Evolutionary conservation across 2,113 vertebrate species (phyloP).

Genomic region (Bettongia penicillata): DNA sequence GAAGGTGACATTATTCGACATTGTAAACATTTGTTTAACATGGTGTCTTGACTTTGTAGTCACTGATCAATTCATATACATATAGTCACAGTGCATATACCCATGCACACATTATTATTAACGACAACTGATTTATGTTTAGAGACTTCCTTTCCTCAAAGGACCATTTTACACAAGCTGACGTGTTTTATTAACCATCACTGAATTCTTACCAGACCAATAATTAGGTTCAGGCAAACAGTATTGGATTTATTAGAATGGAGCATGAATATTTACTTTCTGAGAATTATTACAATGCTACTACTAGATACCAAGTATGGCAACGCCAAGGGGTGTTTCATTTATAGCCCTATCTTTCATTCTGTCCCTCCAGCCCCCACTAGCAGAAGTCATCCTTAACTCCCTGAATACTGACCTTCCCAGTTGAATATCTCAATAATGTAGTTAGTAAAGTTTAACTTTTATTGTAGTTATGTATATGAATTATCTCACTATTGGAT

Average conservation of each 20-base stretch:
- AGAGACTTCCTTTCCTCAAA: constrained; percentile 30
- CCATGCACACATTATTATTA: constrained; percentile 6
- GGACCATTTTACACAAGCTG: not conserved
- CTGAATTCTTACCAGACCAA: constrained; percentile 54
- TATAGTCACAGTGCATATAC: constrained; percentile 28
- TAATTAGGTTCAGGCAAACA: constrained; percentile 54
- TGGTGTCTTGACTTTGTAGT: constrained; percentile 51
- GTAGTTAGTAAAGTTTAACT: not conserved
- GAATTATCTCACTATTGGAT: not conserved
- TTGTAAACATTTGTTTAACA: constrained; percentile 58
- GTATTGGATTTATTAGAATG: constrained; percentile 44
- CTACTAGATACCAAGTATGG: not conserved
- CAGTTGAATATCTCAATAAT: not conserved
- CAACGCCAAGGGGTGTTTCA: not conserved
- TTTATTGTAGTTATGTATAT: not conserved
- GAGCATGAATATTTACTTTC: constrained; percentile 62
- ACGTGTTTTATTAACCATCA: constrained; percentile 44
- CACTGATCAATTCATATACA: not conserved
- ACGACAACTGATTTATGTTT: constrained; percentile 7
- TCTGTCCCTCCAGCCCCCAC: not conserved
- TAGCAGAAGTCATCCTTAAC: not conserved
- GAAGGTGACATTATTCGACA: constrained; percentile 30
- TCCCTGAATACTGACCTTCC: not conserved
- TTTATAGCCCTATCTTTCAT: not conserved
- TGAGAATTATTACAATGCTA: constrained; percentile 46